Conservation (phyloP, 1,140 invertebrate species). For the Thrips palmi region DNA sequence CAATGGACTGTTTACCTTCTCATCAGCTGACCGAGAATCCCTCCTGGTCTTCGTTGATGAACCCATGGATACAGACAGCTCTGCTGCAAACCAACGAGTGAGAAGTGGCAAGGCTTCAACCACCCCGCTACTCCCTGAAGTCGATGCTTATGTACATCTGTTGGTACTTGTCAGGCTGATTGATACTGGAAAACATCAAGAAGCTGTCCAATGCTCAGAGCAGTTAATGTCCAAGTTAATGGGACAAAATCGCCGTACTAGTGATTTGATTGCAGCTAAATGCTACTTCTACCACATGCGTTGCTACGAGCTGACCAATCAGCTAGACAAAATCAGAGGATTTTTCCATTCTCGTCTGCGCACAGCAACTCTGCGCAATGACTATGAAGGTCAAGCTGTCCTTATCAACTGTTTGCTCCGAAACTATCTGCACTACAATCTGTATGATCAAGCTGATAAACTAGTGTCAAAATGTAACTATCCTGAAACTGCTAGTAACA, state of each 20-base stretch:
- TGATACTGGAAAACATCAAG: slow-evolving; percentile 59
- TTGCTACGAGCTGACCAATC: slow-evolving; percentile 76
- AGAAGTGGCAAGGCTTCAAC: slow-evolving; percentile 39
- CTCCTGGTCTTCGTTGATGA: slow-evolving; percentile 52
- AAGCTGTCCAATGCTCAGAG: slow-evolving; percentile 64
- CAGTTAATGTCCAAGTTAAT: slow-evolving; percentile 72
- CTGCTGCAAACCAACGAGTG: slow-evolving; percentile 33
- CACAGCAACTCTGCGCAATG: slow-evolving; percentile 86
- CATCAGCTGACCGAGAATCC: slow-evolving; percentile 50
- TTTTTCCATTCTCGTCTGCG: slow-evolving; percentile 80
- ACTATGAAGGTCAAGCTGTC: slow-evolving; percentile 93
- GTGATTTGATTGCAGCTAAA: slow-evolving; percentile 88
- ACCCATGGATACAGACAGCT: slow-evolving; percentile 45
- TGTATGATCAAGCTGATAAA: slow-evolving; percentile 92
- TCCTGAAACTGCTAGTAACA: slow-evolving; percentile 93
- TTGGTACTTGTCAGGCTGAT: slow-evolving; percentile 78
- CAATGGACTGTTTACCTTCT: slow-evolving; percentile 54
- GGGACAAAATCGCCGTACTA: slow-evolving; percentile 73
- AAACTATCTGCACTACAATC: slow-evolving; percentile 88
- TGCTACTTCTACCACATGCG: slow-evolving; percentile 94
- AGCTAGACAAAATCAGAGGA: slow-evolving; percentile 70
- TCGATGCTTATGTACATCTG: slow-evolving; percentile 89
- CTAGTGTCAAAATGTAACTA: slow-evolving; percentile 91
- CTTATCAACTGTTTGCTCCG: slow-evolving; percentile 88
- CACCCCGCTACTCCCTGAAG: slow-evolving; percentile 68